Base-by-base conservation (phyloP, 2,888 invertebrate species). In the Penaeus monodon region DNA sequence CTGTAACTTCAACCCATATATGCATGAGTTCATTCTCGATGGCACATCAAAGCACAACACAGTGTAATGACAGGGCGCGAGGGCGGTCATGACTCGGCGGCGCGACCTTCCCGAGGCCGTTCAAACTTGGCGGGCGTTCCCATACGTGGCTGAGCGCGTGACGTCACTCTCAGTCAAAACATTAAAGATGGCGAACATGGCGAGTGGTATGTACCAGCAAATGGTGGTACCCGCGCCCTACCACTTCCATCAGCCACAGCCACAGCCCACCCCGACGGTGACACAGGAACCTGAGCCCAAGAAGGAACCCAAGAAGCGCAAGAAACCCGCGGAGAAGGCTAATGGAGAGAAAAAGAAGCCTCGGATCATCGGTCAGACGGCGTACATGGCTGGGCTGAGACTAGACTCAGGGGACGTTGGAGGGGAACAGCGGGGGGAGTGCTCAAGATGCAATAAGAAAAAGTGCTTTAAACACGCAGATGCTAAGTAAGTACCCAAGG, bases 81-180 rank as follows among this genome's bases (percentile, higher is more conserved):
- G 81, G 3, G 57, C 20, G 57, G 22, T 38, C 24, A 65, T 29
- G 24, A 38, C 33, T n/a, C 20, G n/a, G 44, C 66, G 33, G n/a
- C 29, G 57, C 57, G 63, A 24, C 64, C 78, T 33, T 33, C 64
- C 78, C 44, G n/a, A 57, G 22, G 29, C 78, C 73, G 33, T 86
- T 86, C 86, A 86, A 86, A 86, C 38, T 33, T 66, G 68, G 86
- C 86, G 86, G 66, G 86, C 68, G 86, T 87, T 87, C 84, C 84
- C 83, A 87, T 88, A 84, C 84, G 76, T 81, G 78, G 85, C 78
- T 85, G 33, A 57, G 44, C 24, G 68, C 33, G 80, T 85, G 85
- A 88, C 88, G 88, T 88, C 88, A 88, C 44, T 14, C 29, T 10
- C 88, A 88, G 88, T 85, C 88, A 88, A 85, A 88, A 88, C 88